Evolutionary conservation across 2,113 vertebrate species (phyloP).

Genomic region (Phylloscopus whistleri): DNA sequence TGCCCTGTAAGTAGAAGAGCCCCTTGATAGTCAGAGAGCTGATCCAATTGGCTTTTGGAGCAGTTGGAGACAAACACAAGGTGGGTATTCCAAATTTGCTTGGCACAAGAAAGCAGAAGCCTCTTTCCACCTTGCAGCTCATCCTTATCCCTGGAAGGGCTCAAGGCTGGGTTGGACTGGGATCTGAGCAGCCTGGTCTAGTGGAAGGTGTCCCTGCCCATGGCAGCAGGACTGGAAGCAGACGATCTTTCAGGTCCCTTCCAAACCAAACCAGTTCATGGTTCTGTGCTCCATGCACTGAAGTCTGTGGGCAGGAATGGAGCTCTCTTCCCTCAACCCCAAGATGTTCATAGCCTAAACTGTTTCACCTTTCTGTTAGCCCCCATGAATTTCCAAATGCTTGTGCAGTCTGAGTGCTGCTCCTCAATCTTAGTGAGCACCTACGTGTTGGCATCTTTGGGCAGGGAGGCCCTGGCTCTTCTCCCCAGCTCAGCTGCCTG

Average conservation of each 20-base stretch:
- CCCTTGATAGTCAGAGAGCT: neutral
- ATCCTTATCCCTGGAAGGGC: neutral
- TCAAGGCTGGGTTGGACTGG: neutral
- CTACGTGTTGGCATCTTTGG: neutral
- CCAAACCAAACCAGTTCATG: neutral
- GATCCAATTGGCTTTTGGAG: rapidly evolving
- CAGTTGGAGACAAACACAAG: neutral
- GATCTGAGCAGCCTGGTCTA: neutral
- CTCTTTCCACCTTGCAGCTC: neutral
- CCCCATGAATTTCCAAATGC: neutral
- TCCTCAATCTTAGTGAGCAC: neutral
- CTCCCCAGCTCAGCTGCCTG: neutral
- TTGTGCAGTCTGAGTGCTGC: neutral
- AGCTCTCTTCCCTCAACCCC: neutral
- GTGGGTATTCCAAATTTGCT: neutral
- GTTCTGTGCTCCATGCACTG: neutral
- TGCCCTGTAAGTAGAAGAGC: neutral
- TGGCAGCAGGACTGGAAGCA: neutral
- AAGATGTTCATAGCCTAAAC: neutral
- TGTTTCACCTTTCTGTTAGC: neutral
- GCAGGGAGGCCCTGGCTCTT: neutral
- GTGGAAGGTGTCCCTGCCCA: neutral
- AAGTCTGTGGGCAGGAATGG: neutral
- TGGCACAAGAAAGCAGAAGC: neutral
- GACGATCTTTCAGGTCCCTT: neutral